Conservation (phyloP, 2,113 vertebrate species). For the Bubo bubo region DNA sequence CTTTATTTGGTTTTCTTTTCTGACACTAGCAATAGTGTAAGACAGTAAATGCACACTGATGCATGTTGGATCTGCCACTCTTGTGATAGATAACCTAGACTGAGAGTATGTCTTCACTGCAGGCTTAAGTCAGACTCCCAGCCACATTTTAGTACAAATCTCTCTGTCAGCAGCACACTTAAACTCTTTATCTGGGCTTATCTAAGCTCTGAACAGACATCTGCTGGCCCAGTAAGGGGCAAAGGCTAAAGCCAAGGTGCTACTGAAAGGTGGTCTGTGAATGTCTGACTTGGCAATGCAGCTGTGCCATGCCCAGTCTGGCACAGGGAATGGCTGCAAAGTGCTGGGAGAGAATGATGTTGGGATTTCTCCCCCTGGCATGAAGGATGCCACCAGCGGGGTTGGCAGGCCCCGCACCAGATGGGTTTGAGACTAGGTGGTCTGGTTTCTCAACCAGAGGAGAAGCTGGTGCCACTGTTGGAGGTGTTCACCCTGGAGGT, state of each 20-base stretch:
- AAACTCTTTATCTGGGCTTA: not conserved
- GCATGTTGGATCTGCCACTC: not conserved
- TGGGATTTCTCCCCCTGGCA: not conserved
- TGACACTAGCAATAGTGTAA: not conserved
- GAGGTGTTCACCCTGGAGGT: not conserved
- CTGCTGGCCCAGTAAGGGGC: not conserved
- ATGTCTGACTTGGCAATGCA: rapidly evolving
- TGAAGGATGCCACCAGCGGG: rapidly evolving
- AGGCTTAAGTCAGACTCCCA: not conserved
- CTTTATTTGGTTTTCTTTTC: not conserved
- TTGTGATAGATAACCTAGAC: not conserved
- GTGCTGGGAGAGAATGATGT: rapidly evolving
- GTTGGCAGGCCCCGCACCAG: not conserved
- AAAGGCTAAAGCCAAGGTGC: not conserved
- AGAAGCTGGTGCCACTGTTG: not conserved
- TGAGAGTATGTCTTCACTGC: not conserved
- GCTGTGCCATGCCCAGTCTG: rapidly evolving
- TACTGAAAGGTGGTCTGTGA: not conserved
- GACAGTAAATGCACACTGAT: not conserved
- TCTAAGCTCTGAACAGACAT: not conserved
- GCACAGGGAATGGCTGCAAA: not conserved
- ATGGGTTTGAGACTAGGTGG: not conserved
- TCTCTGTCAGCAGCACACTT: not conserved
- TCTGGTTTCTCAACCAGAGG: not conserved
- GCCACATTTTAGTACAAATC: not conserved